phyloP scores from a whole-genome alignment of 2,113 vertebrate genomes.

The Eptatretus burgeri region DNA sequence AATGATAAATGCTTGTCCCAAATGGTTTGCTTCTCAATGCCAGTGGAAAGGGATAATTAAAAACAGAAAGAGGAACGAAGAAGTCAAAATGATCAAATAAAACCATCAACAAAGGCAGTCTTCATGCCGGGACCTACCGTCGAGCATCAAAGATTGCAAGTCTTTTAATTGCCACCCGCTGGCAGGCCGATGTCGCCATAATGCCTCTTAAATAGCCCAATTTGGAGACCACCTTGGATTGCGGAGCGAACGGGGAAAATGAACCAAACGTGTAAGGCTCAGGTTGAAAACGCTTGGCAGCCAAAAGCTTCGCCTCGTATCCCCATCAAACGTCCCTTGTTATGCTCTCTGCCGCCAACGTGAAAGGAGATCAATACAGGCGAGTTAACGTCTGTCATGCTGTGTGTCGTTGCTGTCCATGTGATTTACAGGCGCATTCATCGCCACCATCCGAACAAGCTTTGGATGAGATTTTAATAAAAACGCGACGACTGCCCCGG shows the following conservation, averaged over 20 bases:
- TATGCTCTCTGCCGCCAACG: neutral
- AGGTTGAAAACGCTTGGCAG: neutral
- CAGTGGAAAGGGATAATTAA: too few relatives aligned
- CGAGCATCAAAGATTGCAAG: conserved; percentile 1
- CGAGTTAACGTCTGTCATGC: conserved; percentile 6
- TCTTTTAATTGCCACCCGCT: conserved; percentile 1
- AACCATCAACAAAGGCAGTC: conserved; percentile 3
- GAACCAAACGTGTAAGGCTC: neutral
- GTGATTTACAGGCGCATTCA: neutral
- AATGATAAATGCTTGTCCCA: neutral
- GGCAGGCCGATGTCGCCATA: neutral
- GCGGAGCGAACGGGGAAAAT: neutral
- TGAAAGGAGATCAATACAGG: conserved; percentile 2
- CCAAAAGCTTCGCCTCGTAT: neutral
- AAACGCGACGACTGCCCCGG: neutral
- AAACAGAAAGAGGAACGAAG: neutral
- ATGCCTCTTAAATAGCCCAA: conserved; percentile 2
- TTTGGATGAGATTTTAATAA: neutral
- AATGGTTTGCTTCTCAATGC: too few relatives aligned
- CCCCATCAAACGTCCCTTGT: conserved; percentile 2
- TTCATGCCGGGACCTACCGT: neutral
- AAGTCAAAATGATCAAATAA: conserved; percentile 4
- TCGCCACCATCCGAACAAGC: neutral
- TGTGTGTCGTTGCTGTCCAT: conserved; percentile 2
- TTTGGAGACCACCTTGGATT: neutral